phyloP scores from a whole-genome alignment of 2,797 vertebrate genomes.

The Ciconia nigra region DNA sequence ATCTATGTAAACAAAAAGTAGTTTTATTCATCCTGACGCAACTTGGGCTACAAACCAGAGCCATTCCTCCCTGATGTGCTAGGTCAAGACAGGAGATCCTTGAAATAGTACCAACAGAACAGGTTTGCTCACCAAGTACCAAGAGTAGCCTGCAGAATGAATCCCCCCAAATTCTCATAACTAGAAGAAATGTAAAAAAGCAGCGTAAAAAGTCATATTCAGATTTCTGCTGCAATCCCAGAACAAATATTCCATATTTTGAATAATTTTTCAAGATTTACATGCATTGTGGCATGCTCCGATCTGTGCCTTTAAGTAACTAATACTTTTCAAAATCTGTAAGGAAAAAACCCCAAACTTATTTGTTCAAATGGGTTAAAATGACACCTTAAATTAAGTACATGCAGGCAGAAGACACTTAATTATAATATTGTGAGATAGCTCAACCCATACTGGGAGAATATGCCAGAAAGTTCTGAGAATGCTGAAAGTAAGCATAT shows the following conservation, averaged over 20 bases:
- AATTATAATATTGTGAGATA: neutral
- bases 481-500: neutral
- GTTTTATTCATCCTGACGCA: neutral
- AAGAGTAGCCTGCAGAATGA: neutral
- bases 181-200: neutral
- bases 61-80: neutral
- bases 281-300: neutral
- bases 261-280: neutral
- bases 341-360: rapidly evolving
- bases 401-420: neutral
- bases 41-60: neutral
- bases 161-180: neutral
- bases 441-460: neutral
- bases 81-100: neutral
- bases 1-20: neutral
- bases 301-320: neutral
- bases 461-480: neutral
- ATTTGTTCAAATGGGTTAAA: neutral
- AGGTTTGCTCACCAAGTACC: neutral
- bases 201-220: neutral
- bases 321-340: neutral
- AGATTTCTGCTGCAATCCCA: neutral
- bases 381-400: neutral
- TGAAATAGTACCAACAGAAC: neutral
- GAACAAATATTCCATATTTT: neutral